Conservation (phyloP, 1,140 invertebrate genomes). For the Spodoptera frugiperda region DNA sequence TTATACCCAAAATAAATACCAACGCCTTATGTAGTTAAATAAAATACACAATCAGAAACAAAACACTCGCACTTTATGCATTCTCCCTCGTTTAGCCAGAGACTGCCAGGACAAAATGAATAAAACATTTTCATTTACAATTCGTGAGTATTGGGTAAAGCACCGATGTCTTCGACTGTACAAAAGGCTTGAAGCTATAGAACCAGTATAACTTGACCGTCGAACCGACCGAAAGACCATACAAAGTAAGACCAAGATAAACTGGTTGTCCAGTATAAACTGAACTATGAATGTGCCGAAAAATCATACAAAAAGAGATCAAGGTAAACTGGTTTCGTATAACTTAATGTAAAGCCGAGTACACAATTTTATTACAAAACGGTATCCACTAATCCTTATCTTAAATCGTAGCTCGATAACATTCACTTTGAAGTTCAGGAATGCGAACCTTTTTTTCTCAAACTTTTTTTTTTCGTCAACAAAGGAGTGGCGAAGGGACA, state of each 20-base stretch:
- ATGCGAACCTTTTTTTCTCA: conserved; percentile 19
- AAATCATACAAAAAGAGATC: no score
- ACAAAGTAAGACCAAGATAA: no score
- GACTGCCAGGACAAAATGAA: conserved; percentile 14
- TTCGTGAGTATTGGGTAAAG: not conserved
- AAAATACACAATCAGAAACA: not conserved
- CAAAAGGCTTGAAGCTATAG: no score
- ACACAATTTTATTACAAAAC: conserved; percentile 8
- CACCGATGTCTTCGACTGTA: conserved; percentile 8
- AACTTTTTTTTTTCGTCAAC: conserved; percentile 9
- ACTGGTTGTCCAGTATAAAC: no score
- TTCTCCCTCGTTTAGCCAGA: conserved; percentile 11
- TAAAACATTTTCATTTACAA: conserved; percentile 41
- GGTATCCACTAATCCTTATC: conserved; percentile 26
- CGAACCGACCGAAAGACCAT: no score
- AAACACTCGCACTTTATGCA: conserved; percentile 23
- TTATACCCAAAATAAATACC: no score
- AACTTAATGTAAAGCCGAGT: no score
- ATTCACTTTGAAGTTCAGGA: conserved; percentile 4
- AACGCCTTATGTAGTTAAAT: no score
- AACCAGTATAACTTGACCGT: no score
- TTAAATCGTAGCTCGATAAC: conserved; percentile 3
- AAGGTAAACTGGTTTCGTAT: no score
- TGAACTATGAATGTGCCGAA: no score
- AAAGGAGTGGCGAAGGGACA: conserved; percentile 42